A percentile compares a stretch with the other conserved stretches of the same genome.
Evolutionary conservation across 2,888 invertebrate genomes (phyloP).

Genomic region (Pollenia amentaria): DNA sequence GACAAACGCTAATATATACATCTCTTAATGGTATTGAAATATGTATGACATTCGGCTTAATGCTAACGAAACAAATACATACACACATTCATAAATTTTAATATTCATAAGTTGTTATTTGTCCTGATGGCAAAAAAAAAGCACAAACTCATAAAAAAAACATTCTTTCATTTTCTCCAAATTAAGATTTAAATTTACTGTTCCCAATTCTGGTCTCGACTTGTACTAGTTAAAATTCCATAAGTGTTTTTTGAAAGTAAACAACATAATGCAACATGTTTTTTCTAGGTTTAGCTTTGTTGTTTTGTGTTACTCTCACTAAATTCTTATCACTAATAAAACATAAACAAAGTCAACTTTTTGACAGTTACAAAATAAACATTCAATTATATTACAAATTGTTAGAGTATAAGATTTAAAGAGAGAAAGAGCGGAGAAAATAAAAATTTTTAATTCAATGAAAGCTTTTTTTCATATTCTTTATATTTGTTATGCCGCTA

Average conservation of each 20-base stretch:
- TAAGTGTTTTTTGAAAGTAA: slow-evolving; percentile 21
- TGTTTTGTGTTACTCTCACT: slow-evolving; percentile 11
- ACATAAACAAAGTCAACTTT: slow-evolving; percentile 52
- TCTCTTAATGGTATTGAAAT: too few relatives aligned
- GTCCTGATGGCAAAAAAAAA: too few relatives aligned
- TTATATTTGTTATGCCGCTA: slow-evolving; percentile 47
- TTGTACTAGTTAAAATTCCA: slow-evolving; percentile 18
- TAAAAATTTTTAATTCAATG: too few relatives aligned
- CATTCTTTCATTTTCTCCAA: neutral
- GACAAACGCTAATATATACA: too few relatives aligned
- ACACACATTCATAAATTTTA: too few relatives aligned
- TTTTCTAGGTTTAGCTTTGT: slow-evolving; percentile 2
- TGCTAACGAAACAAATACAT: too few relatives aligned
- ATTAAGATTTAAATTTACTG: neutral
- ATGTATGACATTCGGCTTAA: too few relatives aligned
- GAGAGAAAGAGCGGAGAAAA: slow-evolving; percentile 6
- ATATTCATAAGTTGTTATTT: too few relatives aligned
- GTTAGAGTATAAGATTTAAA: neutral
- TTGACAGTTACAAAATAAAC: slow-evolving; percentile 58
- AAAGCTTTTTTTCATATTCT: slow-evolving; percentile 38
- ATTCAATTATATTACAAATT: slow-evolving; percentile 30
- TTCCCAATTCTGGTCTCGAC: slow-evolving; percentile 9
- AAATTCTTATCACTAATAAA: slow-evolving; percentile 50
- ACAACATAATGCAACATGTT: slow-evolving; percentile 69
- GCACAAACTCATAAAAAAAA: too few relatives aligned